phyloP scores from a whole-genome alignment of 2,797 vertebrate species.

The Amniataba percoides region DNA sequence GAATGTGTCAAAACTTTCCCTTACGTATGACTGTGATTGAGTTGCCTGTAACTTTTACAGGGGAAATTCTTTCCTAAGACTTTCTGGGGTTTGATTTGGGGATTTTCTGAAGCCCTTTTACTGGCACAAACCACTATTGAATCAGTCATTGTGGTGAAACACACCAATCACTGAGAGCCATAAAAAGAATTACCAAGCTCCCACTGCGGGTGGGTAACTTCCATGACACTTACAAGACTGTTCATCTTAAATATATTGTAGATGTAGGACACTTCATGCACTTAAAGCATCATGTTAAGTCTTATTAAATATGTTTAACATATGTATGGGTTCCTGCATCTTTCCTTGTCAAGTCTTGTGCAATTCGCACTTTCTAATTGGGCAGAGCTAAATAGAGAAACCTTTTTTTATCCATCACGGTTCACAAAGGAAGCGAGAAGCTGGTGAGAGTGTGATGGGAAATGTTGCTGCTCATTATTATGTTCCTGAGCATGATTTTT shows the following conservation, averaged over 20 bases:
- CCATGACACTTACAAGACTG: conserved; percentile 19
- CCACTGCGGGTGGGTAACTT: conserved; percentile 39
- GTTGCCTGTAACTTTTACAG: conserved; percentile 62
- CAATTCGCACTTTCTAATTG: conserved; percentile 1
- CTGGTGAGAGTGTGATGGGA: conserved; percentile 16
- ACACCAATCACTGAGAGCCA: conserved; percentile 29
- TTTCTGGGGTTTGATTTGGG: conserved; percentile 53
- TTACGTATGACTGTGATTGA: conserved; percentile 52
- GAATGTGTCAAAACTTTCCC: conserved; percentile 57
- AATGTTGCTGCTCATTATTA: conserved; percentile 41
- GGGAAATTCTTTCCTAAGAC: conserved; percentile 65
- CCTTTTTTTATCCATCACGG: conserved; percentile 11
- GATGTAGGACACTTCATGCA: conserved; percentile 4
- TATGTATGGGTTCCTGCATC: background rate
- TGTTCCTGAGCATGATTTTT: conserved; percentile 22
- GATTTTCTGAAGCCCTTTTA: conserved; percentile 62
- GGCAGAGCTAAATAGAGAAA: background rate
- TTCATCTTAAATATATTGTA: conserved; percentile 9
- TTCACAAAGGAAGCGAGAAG: conserved; percentile 25
- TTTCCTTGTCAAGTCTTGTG: background rate
- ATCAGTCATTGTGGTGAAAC: conserved; percentile 65
- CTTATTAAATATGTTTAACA: background rate
- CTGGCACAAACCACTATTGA: conserved; percentile 51
- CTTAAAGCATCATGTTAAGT: conserved; percentile 16
- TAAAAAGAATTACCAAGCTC: conserved; percentile 50